Conservation (phyloP, 2,113 vertebrate species). For the Dasyurus viverrinus region DNA sequence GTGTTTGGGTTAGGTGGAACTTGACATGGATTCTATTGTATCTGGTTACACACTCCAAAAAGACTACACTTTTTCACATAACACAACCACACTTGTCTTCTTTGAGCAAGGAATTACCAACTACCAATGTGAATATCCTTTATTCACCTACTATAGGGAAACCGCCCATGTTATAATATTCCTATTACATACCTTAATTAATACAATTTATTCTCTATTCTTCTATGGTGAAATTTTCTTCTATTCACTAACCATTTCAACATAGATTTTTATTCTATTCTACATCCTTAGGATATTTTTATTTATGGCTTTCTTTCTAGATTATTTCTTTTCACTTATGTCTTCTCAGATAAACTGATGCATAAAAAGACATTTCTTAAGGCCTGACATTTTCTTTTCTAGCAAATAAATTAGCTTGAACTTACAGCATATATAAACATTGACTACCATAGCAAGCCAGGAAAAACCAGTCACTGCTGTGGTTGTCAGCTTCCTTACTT, state of each 20-base stretch:
- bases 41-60: background rate
- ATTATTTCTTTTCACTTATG: background rate
- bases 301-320: background rate
- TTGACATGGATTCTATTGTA: background rate
- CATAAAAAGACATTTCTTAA: background rate
- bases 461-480: background rate
- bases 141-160: background rate
- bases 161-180: background rate
- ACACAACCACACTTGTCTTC: background rate
- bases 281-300: background rate
- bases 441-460: background rate
- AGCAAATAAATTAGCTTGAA: background rate
- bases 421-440: background rate
- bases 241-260: background rate
- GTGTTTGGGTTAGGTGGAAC: background rate
- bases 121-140: background rate
- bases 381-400: background rate
- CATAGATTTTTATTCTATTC: background rate
- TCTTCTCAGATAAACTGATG: background rate
- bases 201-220: background rate
- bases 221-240: background rate
- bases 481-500: background rate
- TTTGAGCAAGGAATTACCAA: background rate
- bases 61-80: background rate
- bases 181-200: background rate